Conservation (phyloP, 2,888 invertebrate genomes). For the Polyploca ridens region DNA sequence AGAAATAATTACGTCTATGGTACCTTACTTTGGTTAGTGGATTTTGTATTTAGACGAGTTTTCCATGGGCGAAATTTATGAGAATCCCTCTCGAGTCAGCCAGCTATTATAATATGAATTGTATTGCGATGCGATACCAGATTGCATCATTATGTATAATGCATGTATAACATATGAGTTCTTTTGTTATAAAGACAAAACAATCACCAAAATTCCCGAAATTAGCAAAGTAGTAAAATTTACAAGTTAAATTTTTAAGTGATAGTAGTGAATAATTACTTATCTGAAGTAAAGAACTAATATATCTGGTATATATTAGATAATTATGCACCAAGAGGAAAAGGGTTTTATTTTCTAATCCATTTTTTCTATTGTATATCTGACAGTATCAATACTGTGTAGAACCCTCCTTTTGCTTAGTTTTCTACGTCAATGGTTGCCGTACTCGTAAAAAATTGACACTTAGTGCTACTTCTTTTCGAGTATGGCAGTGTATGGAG, state of each 20-base stretch:
- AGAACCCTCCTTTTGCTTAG: not conserved
- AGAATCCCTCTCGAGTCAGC: slow-evolving; percentile 47
- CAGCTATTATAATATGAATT: slow-evolving; percentile 25
- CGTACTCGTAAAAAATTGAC: no score
- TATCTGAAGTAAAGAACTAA: not conserved
- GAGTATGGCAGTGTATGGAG: not conserved
- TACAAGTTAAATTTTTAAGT: not conserved
- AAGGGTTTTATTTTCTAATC: not conserved
- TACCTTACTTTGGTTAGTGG: slow-evolving; percentile 23
- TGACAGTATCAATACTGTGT: not conserved
- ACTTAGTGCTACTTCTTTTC: not conserved
- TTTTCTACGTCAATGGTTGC: not conserved
- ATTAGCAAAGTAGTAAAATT: slow-evolving; percentile 6
- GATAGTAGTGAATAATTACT: slow-evolving; percentile 1
- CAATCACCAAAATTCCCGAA: not conserved
- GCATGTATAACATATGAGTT: not conserved
- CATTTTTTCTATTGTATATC: not conserved
- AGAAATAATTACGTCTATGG: slow-evolving; percentile 41
- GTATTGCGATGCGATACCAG: not conserved
- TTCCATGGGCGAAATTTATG: slow-evolving; percentile 24
- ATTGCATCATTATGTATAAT: not conserved
- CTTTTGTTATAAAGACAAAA: not conserved
- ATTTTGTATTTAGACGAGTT: slow-evolving; percentile 26
- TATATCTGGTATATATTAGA: slow-evolving; percentile 7
- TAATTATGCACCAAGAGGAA: not conserved